Evolutionary conservation across 2,888 invertebrate species (phyloP).

Genomic region (Ceriagrion tenellum): DNA sequence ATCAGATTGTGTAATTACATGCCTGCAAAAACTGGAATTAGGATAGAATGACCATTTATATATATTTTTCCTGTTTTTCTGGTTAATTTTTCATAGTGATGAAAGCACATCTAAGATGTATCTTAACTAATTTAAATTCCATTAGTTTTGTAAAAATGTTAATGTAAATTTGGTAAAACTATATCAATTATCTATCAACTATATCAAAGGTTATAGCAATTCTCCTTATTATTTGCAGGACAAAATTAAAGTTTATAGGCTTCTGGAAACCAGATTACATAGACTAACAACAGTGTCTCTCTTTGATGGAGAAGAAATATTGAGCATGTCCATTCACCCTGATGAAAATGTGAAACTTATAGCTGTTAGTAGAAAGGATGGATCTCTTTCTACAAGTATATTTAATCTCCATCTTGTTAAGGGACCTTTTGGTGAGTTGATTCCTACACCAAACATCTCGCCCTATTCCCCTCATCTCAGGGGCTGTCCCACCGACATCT

Average conservation of each 20-base stretch:
- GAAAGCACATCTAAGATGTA: no score
- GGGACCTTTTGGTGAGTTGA: slow-evolving; percentile 15
- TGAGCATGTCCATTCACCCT: slow-evolving; percentile 72
- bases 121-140: no score
- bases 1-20: no score
- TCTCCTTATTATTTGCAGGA: slow-evolving; percentile 73
- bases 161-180: no score
- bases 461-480: no score
- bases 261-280: slow-evolving; percentile 68
- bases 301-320: slow-evolving; percentile 70
- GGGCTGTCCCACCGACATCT: no score
- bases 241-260: slow-evolving; percentile 69
- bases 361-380: slow-evolving; percentile 71
- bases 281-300: slow-evolving; percentile 66
- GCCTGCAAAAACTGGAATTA: no score
- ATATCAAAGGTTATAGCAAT: not conserved
- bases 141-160: no score
- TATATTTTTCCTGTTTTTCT: no score
- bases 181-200: no score
- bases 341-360: slow-evolving; percentile 71
- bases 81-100: no score
- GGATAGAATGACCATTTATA: no score
- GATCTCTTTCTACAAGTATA: slow-evolving; percentile 43
- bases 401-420: slow-evolving; percentile 41
- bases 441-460: not conserved